Percentiles rank a stretch among this genome's conserved stretches.
phyloP scores from a whole-genome alignment of 2,888 invertebrate species.

The Conus canariensis region DNA sequence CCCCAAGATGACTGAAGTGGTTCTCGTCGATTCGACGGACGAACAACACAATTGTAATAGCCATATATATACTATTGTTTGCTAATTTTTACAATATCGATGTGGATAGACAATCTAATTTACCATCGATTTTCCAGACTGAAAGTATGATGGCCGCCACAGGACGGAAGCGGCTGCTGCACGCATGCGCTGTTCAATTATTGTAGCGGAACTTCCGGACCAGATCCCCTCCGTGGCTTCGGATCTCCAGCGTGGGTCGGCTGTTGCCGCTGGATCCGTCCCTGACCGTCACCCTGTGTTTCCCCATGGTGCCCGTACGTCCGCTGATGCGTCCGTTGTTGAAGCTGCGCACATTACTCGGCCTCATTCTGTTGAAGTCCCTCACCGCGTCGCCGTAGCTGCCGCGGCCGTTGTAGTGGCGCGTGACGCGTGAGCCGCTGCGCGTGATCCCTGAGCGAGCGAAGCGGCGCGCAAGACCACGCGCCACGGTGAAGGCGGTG shows the following conservation, averaged over 20 bases:
- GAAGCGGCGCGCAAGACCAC: slow-evolving; percentile 42
- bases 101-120: too few species aligned
- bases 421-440: slow-evolving; percentile 48
- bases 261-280: slow-evolving; percentile 45
- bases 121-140: too few species aligned
- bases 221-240: slow-evolving; percentile 41
- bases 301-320: slow-evolving; percentile 47
- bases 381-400: slow-evolving; percentile 45
- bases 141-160: too few species aligned
- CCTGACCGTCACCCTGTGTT: slow-evolving; percentile 52
- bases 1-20: too few species aligned
- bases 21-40: too few species aligned
- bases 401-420: slow-evolving; percentile 46
- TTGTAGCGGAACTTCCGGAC: slow-evolving; percentile 54
- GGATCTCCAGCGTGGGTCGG: slow-evolving; percentile 50
- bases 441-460: slow-evolving; percentile 33
- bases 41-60: too few species aligned
- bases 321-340: slow-evolving; percentile 41
- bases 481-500: slow-evolving; percentile 34
- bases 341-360: slow-evolving; percentile 37
- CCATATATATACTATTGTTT: too few species aligned
- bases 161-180: too few species aligned
- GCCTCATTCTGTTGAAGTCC: slow-evolving; percentile 49
- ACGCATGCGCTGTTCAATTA: background rate
- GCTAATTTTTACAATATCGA: too few species aligned